Conservation (phyloP, 2,797 vertebrate genomes). For the Propithecus perrieri region DNA sequence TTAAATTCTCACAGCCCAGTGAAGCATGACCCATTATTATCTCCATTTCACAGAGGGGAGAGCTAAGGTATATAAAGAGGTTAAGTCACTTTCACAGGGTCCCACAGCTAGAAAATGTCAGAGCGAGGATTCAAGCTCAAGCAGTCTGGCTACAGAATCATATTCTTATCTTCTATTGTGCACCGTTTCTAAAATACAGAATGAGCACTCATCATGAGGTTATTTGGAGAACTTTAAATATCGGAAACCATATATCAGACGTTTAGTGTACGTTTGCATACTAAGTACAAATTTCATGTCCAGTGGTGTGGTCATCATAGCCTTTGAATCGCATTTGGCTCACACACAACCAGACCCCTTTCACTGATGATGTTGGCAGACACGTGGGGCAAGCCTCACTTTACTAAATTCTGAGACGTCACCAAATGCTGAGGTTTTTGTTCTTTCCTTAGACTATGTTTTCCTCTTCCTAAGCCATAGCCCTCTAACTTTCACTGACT, state of each 20-base stretch:
- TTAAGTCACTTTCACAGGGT: neutral
- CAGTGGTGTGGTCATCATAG: neutral
- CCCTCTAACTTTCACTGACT: neutral
- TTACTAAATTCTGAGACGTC: neutral
- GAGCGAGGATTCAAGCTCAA: neutral
- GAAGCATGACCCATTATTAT: neutral
- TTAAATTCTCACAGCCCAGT: neutral
- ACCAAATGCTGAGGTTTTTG: neutral
- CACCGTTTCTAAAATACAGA: neutral
- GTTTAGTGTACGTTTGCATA: neutral
- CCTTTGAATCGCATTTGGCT: neutral
- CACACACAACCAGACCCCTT: neutral
- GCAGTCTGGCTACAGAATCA: neutral
- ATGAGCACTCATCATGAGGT: neutral
- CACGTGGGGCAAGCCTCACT: neutral
- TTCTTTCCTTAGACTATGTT: neutral
- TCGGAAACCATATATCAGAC: neutral
- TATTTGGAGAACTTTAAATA: constrained; percentile 25
- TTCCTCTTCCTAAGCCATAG: neutral
- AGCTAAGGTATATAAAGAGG: neutral
- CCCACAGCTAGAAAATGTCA: neutral
- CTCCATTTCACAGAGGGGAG: neutral
- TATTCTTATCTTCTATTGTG: neutral
- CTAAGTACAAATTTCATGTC: neutral
- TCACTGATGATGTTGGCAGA: neutral